Evolutionary conservation across 2,113 vertebrate species (phyloP), one percentile per base, ranked within the genome.

Genomic region (Neolamprologus brichardi): DNA sequence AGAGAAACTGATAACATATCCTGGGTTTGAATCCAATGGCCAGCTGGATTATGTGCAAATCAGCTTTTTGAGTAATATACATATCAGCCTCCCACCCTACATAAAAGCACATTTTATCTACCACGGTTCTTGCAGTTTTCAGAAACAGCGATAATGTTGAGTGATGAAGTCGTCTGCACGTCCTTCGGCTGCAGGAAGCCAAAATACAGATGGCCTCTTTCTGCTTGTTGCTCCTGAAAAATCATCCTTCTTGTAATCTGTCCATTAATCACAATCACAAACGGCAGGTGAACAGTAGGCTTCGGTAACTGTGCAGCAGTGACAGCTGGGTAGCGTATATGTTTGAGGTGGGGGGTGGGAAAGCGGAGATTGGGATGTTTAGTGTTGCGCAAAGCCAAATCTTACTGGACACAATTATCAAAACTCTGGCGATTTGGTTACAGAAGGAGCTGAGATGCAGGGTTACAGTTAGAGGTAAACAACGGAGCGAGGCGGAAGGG

Each of bases 201-300:
- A 12, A 56, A 62, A 82, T 86, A 85, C 93, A 95, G 94, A 93
- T 94, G 94, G 92, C 56, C 39, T 89, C 85, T 93, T 93, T 94
- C 94, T 93, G 94, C 93, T 91, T 87, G 92, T 91, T 91, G 89
- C 89, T 37, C 81, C 44, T 84, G 84, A 86, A 89, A 85, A 92
- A 87, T 86, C 82, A 72, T 85, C 90, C 90, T 46, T 81, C 87
- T 60, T 67, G 49, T 92, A 91, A 92, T 89, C 91, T 82, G 52
- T 85, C 86, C 91, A 94, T 95, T 93, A 93, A 94, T 95, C 91
- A 91, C 90, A 52, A 82, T 90, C 89, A 89, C 81, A 87, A 91
- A 80, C 75, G 84, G 91, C 94, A 94, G 92, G 93, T 93, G 94
- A 93, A 81, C 91, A 87, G 88, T 64, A 18, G 83, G 86, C 83